These are phyloP conservation scores for Phoenicopterus ruber DNA, from an alignment of 2,113 vertebrate species.

Conservation along the genomic window DNA sequence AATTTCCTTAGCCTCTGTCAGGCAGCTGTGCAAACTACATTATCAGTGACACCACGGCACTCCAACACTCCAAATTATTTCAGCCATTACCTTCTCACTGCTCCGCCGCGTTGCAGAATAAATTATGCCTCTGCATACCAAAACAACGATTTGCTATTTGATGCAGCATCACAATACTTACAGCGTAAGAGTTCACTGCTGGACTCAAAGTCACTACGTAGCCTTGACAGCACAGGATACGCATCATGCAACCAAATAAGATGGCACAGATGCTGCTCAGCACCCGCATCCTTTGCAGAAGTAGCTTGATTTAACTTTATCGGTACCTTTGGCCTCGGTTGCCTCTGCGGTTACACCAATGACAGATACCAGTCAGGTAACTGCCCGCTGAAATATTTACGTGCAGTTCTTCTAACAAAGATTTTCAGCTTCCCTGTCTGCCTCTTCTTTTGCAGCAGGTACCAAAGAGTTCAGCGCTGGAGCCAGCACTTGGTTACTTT, in stretches of 20 bases:
- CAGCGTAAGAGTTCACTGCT: neutral
- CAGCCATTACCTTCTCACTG: neutral
- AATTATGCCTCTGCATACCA: neutral
- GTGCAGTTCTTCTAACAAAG: neutral
- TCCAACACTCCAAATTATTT: neutral
- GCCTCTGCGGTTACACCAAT: neutral
- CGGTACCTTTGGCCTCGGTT: neutral
- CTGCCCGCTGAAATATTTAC: neutral
- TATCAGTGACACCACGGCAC: neutral
- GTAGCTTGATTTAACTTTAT: neutral
- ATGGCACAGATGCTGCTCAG: neutral
- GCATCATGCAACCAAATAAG: neutral
- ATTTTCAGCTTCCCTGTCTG: neutral
- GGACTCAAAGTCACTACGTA: neutral
- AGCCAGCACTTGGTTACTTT: neutral
- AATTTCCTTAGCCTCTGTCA: neutral
- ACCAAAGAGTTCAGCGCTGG: neutral
- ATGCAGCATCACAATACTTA: neutral
- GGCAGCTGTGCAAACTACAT: neutral
- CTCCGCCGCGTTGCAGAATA: rapidly evolving
- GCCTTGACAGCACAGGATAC: neutral
- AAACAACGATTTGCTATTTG: neutral
- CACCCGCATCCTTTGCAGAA: neutral
- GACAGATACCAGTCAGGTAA: rapidly evolving
- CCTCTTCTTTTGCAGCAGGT: neutral